Evolutionary conservation across 2,888 invertebrate genomes (phyloP), one percentile per base, ranked within the genome.

Genomic region (Campaea margaritaria): DNA sequence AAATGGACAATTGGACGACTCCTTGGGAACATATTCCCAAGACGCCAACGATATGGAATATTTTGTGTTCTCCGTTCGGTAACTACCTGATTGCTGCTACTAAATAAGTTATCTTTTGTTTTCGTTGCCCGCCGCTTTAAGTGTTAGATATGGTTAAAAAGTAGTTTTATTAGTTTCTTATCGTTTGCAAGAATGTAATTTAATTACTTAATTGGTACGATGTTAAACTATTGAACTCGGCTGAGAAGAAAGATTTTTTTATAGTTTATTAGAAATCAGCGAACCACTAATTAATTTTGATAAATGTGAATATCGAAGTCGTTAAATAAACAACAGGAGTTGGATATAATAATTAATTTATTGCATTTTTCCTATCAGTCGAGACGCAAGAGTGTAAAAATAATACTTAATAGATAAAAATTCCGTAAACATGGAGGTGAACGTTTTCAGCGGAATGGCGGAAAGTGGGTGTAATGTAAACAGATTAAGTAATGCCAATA

Each of bases 301-400:
- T 82, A 78, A 54, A 47, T 54, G 58, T 48, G 63, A 64, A 72
- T 65, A 75, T 73, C 66, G 54, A 50, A 52, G 38, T 63, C 58
- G 54, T 75, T 79, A 78, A 61, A 70, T 81, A 87, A 89, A 89
- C 86, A 87, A 89, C 86, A 87, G 79, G 81, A 79, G 79, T 78
- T 78, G 76, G 75, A 82, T 76, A 75, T 60, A 81, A 79, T 82
- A 78, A 80, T 84, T 81, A 83, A 83, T 85, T 72, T 80, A 85
- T 80, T 31, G 79, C 81, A 83, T 84, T 82, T 31, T 31, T 31
- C 21, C 31, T 31, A 31, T 31, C 31, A 31, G 31, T 31, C 31
- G 21, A 65, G 68, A 58, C 68, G 64, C 67, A 59, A 50, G 60
- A 58, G 72, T 77, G 76, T 74, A 76, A 82, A 83, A 78, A 80